Base-by-base conservation (phyloP, 2,797 vertebrate species). In the Chaenodraco wilsoni region DNA sequence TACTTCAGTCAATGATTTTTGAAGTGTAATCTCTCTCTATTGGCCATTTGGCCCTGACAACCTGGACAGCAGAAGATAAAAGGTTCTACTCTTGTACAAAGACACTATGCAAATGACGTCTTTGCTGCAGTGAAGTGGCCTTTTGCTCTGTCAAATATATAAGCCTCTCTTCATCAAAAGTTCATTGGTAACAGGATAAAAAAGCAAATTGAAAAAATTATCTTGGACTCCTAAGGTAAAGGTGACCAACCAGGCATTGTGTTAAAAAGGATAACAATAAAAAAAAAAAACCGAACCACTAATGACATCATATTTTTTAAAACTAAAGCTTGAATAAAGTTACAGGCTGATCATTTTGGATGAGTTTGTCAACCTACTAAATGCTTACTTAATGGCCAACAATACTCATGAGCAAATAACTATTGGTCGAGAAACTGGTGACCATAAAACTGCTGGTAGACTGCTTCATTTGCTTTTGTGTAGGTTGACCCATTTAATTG, bases 21-120 rank as follows among this genome's bases (percentile, higher is more conserved):
- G 37, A 84, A 76, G 59, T 79, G 57, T 49, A 48, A 74, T 89
- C 82, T 81, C 71, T 88, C 69, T 80, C 21, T 59, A 71, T 85
- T 78, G 63, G 58, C 48, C 72, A 57, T 73, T 84, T 78, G 63
- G 58, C 48, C 72, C 59, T 73, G 74, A 69, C 71, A 87, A 72
- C 49, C 48, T 67, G 27, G 61, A 69, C 43, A 62, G 37, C 56
- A 27, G 54, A 84, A 63, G 80, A 86, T 62, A 61, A 84, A 87
- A 66, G 19, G 44, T 37, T 72, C 54, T 57, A 31, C 44, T 59
- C 64, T 65, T 1, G 8, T 64, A 51, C 19, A 59, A n/a, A 55
- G 62, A 67, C 5, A 69, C 40, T 52, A 73, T 37, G 48, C 16
- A 81, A 49, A 68, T 51, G 19, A 70, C 31, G 79, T 14, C 4